Evolutionary conservation across 2,888 invertebrate species (phyloP).

Genomic region (Reticulitermes lucifugus): DNA sequence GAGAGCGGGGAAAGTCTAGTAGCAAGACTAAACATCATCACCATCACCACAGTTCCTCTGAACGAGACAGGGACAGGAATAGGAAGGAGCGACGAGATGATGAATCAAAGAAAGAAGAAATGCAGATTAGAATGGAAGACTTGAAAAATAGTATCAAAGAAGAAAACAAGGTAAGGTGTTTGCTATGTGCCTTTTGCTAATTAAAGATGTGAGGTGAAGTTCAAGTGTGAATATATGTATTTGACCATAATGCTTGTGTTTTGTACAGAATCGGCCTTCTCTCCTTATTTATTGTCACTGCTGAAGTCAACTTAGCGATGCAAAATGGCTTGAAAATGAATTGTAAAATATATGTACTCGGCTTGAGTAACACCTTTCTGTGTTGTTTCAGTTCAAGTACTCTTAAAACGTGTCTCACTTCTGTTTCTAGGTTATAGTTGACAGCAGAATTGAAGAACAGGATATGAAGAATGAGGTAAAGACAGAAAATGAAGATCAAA

Average conservation of each 20-base stretch:
- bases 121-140: slow-evolving; percentile 50
- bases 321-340: too few species aligned
- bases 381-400: too few species aligned
- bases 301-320: too few species aligned
- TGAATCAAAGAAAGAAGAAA: slow-evolving; percentile 48
- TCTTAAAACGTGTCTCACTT: not conserved
- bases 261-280: too few species aligned
- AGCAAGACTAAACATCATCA: slow-evolving; percentile 55
- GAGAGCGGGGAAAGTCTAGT: slow-evolving; percentile 57
- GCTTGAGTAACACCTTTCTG: too few species aligned
- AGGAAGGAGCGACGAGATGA: slow-evolving; percentile 50
- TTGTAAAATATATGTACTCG: too few species aligned
- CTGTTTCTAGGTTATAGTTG: not conserved
- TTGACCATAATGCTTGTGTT: too few species aligned
- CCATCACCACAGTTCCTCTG: slow-evolving; percentile 36
- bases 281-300: too few species aligned
- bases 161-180: slow-evolving; percentile 45
- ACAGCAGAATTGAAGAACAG: slow-evolving; percentile 40
- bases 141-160: slow-evolving; percentile 48
- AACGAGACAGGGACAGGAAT: not conserved
- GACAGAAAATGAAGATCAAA: slow-evolving; percentile 48
- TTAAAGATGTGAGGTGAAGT: too few species aligned
- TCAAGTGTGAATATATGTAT: too few species aligned
- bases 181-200: too few species aligned
- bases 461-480: slow-evolving; percentile 35